A percentile compares a stretch with the other conserved stretches of the same genome.
Conservation (phyloP, 2,888 invertebrate species). For the Agrochola macilenta region DNA sequence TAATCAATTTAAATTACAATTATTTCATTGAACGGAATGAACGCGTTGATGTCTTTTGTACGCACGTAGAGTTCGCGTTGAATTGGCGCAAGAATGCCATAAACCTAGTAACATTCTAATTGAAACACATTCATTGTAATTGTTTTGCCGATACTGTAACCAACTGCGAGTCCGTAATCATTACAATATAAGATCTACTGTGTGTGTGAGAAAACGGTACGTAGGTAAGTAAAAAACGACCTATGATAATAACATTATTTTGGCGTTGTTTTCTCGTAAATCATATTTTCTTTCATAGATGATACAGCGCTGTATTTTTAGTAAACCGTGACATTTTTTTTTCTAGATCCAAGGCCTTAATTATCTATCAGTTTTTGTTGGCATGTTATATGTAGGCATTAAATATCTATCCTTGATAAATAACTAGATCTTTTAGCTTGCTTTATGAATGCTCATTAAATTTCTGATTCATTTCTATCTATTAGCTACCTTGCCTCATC, state of each 20-base stretch:
- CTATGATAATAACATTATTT: background rate
- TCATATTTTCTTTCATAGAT: background rate
- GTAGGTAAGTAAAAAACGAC: background rate
- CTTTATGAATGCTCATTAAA: background rate
- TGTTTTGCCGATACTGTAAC: conserved; percentile 43
- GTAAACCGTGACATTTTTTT: background rate
- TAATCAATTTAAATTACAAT: conserved; percentile 3
- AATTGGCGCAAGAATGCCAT: conserved; percentile 62
- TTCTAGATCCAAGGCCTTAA: too few species aligned
- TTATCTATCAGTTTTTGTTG: too few species aligned
- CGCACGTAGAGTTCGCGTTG: conserved; percentile 11
- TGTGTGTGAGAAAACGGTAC: background rate
- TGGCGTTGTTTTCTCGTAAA: background rate
- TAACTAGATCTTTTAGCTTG: too few species aligned
- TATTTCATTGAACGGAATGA: background rate
- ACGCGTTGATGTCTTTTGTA: conserved; percentile 61
- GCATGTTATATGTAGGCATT: too few species aligned
- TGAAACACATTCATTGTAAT: conserved; percentile 32
- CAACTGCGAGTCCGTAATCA: conserved; percentile 2
- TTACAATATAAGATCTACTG: background rate
- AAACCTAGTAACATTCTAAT: conserved; percentile 61
- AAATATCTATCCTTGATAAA: too few species aligned
- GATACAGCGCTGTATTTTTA: too few species aligned
- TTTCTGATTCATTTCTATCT: background rate
- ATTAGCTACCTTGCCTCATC: too few species aligned